Evolutionary conservation across 2,113 vertebrate species (phyloP), one percentile per base, ranked within the genome.

Genomic region (Hepsetus odoe): DNA sequence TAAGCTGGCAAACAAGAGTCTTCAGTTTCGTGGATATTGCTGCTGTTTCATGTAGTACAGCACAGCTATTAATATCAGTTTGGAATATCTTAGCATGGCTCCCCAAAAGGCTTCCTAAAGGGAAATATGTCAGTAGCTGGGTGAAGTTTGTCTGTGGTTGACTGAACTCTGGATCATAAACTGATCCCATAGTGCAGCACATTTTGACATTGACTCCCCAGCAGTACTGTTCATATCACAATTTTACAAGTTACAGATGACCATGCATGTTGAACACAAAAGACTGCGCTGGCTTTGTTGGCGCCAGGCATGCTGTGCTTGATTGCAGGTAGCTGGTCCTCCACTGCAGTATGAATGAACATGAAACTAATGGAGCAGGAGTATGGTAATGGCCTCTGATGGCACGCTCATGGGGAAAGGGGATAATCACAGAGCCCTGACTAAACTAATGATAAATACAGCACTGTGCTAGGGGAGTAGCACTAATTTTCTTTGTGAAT

Each of bases 371-470:
- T 78, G 67, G 70, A 62, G 76, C 56, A 61, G 26, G 26, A 32
- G 22, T 30, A 61, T 4, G 28, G 35, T 76, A 71, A 72, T 77
- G 30, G 33, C 69, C 70, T 79, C 67, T 64, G 13, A 72, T 32
- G 44, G 55, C 26, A 24, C 35, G 44, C 76, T 72, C 68, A 53
- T 33, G 32, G 33, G 67, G 58, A n/a, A 26, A 30, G 33, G 44
- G 76, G 76, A 64, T 79, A 79, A 81, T 65, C 67, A 76, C 33
- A 56, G 58, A 72, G 49, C 74, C 61, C 44, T 77, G 46, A 72
- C 74, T 58, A 49, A 77, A 76, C 58, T 55, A 61, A 79, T 72
- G 74, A 77, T 81, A 65, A 81, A 72, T 58, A 64, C 33, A 32
- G 44, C 20, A 70, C 32, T 64, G 70, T 55, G 42, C 66, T 42